These are phyloP conservation scores for Phylloscopus collybita DNA, from an alignment of 2,797 vertebrate species.

Conservation along the genomic window DNA sequence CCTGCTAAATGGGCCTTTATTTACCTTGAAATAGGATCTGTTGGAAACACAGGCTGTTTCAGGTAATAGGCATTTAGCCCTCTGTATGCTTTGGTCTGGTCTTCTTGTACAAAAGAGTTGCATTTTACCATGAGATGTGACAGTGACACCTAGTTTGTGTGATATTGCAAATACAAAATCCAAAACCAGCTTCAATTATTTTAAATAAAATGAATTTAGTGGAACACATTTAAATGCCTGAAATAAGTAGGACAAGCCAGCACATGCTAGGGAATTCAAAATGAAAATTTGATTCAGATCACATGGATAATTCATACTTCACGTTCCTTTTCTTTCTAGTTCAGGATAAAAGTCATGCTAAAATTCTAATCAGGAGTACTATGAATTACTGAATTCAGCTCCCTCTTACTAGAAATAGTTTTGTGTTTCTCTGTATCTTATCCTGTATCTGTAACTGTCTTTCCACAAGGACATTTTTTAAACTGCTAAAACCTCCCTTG, in stretches of 20 bases:
- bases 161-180: background rate
- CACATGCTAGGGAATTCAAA: background rate
- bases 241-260: constrained; percentile 31
- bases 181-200: background rate
- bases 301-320: constrained; percentile 24
- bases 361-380: background rate
- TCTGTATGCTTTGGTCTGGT: background rate
- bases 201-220: background rate
- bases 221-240: background rate
- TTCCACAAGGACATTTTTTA: background rate
- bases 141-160: background rate
- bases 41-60: constrained; percentile 7
- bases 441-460: background rate
- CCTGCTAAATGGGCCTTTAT: constrained; percentile 53
- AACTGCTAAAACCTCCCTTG: background rate
- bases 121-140: background rate
- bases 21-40: constrained; percentile 45
- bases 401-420: background rate
- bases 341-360: background rate
- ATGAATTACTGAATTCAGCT: background rate
- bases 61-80: background rate
- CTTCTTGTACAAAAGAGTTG: background rate
- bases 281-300: constrained; percentile 37
- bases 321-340: background rate
- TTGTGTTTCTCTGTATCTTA: background rate